A percentile compares a stretch with the other conserved stretches of the same genome.
Conservation (phyloP, 1,140 invertebrate genomes). For the Drosophila tani region DNA sequence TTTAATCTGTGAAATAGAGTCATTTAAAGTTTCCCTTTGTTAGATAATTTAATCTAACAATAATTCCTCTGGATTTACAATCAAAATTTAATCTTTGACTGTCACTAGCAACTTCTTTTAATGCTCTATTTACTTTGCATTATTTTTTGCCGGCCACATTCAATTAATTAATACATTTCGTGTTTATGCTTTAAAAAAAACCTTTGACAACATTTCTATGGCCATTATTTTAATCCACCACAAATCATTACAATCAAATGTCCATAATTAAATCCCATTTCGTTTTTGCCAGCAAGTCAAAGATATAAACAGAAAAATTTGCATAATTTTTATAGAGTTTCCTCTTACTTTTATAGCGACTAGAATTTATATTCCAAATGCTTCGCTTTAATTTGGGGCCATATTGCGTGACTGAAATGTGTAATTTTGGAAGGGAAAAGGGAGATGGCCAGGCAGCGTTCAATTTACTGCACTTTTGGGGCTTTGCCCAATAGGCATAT, state of each 20-base stretch:
- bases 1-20: background rate
- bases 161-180: constrained; percentile 1
- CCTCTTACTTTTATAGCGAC: constrained; percentile 10
- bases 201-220: background rate
- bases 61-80: too few relatives aligned
- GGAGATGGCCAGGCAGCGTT: background rate
- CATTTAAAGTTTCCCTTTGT: background rate
- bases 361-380: constrained; percentile 6
- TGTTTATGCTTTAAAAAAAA: background rate
- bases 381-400: constrained; percentile 16
- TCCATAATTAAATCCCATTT: constrained; percentile 7
- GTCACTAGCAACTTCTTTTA: background rate
- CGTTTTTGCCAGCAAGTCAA: constrained; percentile 6
- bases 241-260: constrained; percentile 18
- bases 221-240: constrained; percentile 6
- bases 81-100: background rate
- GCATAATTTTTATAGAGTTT: constrained; percentile 18
- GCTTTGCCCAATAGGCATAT: constrained; percentile 20
- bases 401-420: constrained; percentile 44
- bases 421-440: constrained; percentile 19
- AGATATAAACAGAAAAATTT: constrained; percentile 12
- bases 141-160: background rate
- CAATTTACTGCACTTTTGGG: constrained; percentile 51
- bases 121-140: background rate
- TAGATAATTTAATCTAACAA: background rate